Percentiles rank a stretch among this genome's conserved stretches.
Conservation (phyloP, 2,888 invertebrate species). For the Limnephilus lunatus region DNA sequence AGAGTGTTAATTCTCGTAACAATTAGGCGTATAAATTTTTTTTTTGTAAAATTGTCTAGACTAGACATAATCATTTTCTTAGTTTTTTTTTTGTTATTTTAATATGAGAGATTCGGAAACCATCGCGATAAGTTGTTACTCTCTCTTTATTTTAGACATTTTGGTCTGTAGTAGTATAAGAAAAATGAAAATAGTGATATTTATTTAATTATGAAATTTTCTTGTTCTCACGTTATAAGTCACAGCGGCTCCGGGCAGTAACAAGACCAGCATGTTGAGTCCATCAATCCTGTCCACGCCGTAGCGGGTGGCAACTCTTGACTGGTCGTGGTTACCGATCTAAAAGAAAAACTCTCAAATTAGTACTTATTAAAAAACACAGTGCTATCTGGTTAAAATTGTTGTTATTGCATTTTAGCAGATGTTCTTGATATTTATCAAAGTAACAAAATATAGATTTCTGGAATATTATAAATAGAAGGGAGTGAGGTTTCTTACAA, state of each 20-base stretch:
- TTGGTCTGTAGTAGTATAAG: too few relatives aligned
- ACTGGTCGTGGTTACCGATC: conserved; percentile 89
- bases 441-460: too few relatives aligned
- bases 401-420: too few relatives aligned
- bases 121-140: too few relatives aligned
- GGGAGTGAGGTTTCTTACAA: too few relatives aligned
- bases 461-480: too few relatives aligned
- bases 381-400: too few relatives aligned
- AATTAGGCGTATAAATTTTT: not conserved
- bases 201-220: not conserved
- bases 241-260: conserved; percentile 90
- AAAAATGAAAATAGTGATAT: too few relatives aligned
- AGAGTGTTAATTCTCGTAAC: not conserved
- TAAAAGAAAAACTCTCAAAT: conserved; percentile 67
- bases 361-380: not conserved
- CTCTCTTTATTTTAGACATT: too few relatives aligned
- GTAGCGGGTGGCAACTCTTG: conserved; percentile 83
- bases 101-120: not conserved
- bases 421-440: too few relatives aligned
- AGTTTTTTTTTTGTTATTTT: not conserved
- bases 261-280: conserved; percentile 87
- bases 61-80: not conserved
- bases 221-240: conserved; percentile 84
- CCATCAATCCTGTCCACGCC: conserved; percentile 84
- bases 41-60: not conserved